Conservation (phyloP, 2,888 invertebrate genomes). For the Pseudococcus viburni region DNA sequence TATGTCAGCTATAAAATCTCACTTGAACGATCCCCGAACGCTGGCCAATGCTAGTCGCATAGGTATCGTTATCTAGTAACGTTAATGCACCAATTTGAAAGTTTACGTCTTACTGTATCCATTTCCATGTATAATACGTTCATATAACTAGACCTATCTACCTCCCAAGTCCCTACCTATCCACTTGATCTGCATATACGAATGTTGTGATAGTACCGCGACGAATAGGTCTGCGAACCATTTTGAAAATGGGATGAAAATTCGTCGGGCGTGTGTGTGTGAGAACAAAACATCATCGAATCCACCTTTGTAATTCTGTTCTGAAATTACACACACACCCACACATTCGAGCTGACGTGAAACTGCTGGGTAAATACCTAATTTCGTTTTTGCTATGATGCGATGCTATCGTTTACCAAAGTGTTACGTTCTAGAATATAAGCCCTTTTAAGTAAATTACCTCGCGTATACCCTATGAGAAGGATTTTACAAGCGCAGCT, state of each 20-base stretch:
- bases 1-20: conserved; percentile 30
- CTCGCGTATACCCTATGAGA: neutral
- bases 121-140: neutral
- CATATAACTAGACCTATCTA: neutral
- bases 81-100: conserved; percentile 29
- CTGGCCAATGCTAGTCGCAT: neutral
- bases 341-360: neutral
- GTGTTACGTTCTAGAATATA: conserved; percentile 35
- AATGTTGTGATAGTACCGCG: too few relatives aligned
- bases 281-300: conserved; percentile 1
- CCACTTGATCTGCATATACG: neutral
- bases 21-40: neutral
- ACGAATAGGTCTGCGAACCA: too few relatives aligned
- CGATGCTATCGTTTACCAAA: conserved; percentile 33
- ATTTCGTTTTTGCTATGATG: conserved; percentile 36
- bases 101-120: conserved; percentile 27
- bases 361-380: conserved; percentile 29
- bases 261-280: neutral
- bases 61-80: conserved; percentile 10
- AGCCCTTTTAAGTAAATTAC: conserved; percentile 47
- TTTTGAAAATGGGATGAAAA: conserved; percentile 26
- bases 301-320: conserved; percentile 9
- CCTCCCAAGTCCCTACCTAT: neutral
- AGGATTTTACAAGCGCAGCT: conserved; percentile 23
- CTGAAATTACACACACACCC: neutral